Conservation (phyloP, 1,140 invertebrate genomes). For the Drosophila ficusphila region DNA sequence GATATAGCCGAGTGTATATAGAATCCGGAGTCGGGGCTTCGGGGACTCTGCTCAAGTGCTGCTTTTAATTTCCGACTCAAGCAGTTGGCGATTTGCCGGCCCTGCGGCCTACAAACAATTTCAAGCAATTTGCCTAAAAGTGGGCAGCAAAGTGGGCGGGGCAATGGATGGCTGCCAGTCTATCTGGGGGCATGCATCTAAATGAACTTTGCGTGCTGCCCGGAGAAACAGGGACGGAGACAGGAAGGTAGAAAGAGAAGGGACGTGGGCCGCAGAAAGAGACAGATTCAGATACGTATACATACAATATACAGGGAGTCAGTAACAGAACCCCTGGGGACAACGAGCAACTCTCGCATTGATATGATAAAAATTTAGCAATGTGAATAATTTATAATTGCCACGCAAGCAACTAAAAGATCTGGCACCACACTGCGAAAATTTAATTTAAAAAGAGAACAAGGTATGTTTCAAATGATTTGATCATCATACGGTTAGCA, state of each 20-base stretch:
- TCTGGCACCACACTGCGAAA: slow-evolving; percentile 9
- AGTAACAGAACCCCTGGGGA: slow-evolving; percentile 25
- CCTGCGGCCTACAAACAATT: slow-evolving; percentile 40
- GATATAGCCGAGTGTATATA: slow-evolving; percentile 55
- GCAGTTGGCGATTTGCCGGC: slow-evolving; percentile 58
- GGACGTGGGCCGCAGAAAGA: neutral
- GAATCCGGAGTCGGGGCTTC: neutral
- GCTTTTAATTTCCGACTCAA: slow-evolving; percentile 78
- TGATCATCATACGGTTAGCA: too few species aligned
- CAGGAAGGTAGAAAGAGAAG: neutral
- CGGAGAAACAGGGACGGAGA: neutral
- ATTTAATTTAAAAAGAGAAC: slow-evolving; percentile 2
- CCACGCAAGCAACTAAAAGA: slow-evolving; percentile 53
- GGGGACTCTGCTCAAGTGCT: slow-evolving; percentile 59
- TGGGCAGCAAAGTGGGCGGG: slow-evolving; percentile 49
- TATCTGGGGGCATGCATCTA: slow-evolving; percentile 78
- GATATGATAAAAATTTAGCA: slow-evolving; percentile 53
- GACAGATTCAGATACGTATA: slow-evolving; percentile 7
- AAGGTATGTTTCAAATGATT: too few species aligned
- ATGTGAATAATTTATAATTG: slow-evolving; percentile 77
- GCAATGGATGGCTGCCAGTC: slow-evolving; percentile 32
- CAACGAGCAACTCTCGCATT: slow-evolving; percentile 41
- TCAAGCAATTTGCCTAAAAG: slow-evolving; percentile 77
- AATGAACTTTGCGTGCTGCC: slow-evolving; percentile 72
- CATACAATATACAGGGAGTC: too few species aligned